Evolutionary conservation across 2,113 vertebrate genomes (phyloP), one percentile per base, ranked within the genome.

Genomic region (Triplophysa tibetana): DNA sequence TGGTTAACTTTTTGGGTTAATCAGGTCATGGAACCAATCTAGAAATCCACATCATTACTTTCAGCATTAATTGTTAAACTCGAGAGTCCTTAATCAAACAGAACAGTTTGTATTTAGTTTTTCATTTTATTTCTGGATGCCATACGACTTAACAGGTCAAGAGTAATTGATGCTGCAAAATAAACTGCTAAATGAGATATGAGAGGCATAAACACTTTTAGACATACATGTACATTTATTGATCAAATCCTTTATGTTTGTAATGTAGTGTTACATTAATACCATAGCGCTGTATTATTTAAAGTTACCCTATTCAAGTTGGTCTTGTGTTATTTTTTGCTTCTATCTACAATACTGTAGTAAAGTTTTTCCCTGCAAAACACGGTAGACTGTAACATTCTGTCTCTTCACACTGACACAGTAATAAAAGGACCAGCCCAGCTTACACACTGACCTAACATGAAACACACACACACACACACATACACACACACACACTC

Each of bases 371-470:
- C 11, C 26, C 16, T 19, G 11, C 29, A 19, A 50, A 50, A 23
- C 70, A 60, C 12, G 43, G 16, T 70, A 54, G 48, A 29, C 70
- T 23, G 70, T 73, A 54, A 73, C 54, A 73, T 60, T 73, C 6
- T 7, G n/a, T 73, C 70, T 73, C 54, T 60, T 73, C 70, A 74
- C 26, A 74, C 54, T 74, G 70, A 60, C 14, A 70, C 16, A 5
- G 17, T 16, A 70, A 33, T 70, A 19, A 70, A 74, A 74, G 70
- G n/a, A 58, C 54, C 70, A 74, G 70, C 41, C 29, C 33, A 61
- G 70, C n/a, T 74, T 24, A 74, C n/a, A 74, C 56, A 24, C 56
- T 61, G 19, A 21, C 29, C 56, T 14, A 61, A 74, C 38, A 78
- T 21, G 19, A 58, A 58, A 19, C 43, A 19, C 54, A 5, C 50